These are phyloP conservation scores for Ploceus nigricollis DNA, from an alignment of 2,113 vertebrate species.

Conservation along the genomic window DNA sequence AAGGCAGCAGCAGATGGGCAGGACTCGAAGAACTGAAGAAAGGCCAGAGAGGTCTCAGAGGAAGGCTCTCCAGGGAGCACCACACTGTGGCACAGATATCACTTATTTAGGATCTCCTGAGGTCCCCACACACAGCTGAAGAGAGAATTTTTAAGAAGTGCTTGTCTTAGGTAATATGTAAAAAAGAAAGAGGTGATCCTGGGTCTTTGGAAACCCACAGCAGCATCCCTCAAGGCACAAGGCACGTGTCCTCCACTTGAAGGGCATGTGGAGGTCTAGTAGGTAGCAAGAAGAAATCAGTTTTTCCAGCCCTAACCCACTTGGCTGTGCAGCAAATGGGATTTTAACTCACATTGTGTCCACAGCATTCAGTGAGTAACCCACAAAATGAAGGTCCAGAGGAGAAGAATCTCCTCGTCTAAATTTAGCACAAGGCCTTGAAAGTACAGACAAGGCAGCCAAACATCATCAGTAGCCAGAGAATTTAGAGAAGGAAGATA, in stretches of 20 bases:
- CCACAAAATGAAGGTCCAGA: background rate
- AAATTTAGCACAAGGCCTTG: background rate
- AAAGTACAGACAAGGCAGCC: background rate
- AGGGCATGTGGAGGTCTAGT: background rate
- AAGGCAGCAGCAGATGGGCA: background rate
- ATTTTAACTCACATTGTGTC: background rate
- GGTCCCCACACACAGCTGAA: background rate
- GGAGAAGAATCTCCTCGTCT: background rate
- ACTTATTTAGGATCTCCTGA: background rate
- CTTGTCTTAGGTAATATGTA: background rate
- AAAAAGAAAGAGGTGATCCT: background rate
- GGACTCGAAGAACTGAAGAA: background rate
- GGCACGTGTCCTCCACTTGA: background rate
- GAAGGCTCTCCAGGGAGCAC: background rate
- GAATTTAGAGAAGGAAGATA: background rate
- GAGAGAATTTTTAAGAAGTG: background rate
- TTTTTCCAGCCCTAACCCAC: background rate
- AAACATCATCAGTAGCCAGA: background rate
- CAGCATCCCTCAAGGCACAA: background rate
- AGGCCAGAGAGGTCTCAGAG: background rate
- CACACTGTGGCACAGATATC: accelerated
- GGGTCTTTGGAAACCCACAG: background rate
- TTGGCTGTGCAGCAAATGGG: background rate
- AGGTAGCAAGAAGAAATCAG: background rate
- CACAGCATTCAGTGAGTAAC: background rate